Evolutionary conservation across 2,888 invertebrate genomes (phyloP).

Genomic region (Nomada goodeniana): DNA sequence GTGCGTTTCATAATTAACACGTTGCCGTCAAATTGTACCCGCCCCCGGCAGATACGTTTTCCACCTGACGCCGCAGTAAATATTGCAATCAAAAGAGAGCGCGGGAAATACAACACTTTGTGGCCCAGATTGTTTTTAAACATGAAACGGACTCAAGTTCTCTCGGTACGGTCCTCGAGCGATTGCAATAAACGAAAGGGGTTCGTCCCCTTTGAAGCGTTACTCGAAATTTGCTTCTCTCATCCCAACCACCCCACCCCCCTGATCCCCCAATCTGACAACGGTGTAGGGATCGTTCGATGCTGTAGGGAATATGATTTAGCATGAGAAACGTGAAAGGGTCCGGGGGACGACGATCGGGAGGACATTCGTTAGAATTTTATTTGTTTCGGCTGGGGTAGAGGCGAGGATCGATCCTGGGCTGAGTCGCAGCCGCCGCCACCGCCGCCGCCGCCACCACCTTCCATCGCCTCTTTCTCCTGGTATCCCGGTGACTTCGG

Average conservation of each 20-base stretch:
- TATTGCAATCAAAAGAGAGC: not conserved
- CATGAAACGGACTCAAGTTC: not conserved
- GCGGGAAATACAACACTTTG: not conserved
- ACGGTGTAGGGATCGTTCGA: slow-evolving; percentile 7
- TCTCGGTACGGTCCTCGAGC: not conserved
- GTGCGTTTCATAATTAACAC: slow-evolving; percentile 40
- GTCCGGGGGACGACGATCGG: slow-evolving; percentile 54
- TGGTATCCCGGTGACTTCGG: slow-evolving; percentile 70
- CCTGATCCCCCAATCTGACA: not conserved
- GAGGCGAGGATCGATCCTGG: slow-evolving; percentile 68
- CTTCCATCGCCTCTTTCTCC: slow-evolving; percentile 64
- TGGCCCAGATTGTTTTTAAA: too few relatives aligned
- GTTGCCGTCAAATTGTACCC: slow-evolving; percentile 38
- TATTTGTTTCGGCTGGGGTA: slow-evolving; percentile 68
- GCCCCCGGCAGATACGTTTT: slow-evolving; percentile 29
- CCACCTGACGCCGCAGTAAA: not conserved
- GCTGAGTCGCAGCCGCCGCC: slow-evolving; percentile 54
- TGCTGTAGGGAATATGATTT: not conserved
- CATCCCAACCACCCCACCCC: not conserved
- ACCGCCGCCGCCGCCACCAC: slow-evolving; percentile 38
- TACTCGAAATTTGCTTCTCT: slow-evolving; percentile 25
- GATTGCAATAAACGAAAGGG: not conserved
- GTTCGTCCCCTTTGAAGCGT: slow-evolving; percentile 6
- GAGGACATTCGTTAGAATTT: slow-evolving; percentile 66
- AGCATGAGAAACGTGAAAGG: slow-evolving; percentile 22